phyloP scores from a whole-genome alignment of 1,140 invertebrate species.

The Drosophila ambigua region DNA sequence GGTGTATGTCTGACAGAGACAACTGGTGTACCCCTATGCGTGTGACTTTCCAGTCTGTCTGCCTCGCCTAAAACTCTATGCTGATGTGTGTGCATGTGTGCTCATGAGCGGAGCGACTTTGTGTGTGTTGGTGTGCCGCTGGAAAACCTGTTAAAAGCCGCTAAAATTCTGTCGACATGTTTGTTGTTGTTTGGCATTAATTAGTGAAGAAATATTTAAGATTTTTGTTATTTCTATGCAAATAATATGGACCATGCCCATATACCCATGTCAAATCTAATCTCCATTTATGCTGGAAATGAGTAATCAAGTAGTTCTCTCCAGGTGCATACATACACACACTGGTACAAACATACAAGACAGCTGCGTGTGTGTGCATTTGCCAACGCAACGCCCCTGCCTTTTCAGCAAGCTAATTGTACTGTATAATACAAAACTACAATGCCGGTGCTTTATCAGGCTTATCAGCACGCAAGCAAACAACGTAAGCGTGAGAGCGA shows the following conservation, averaged over 20 bases:
- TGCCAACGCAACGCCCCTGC: slow-evolving; percentile 38
- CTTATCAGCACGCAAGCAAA: slow-evolving; percentile 63
- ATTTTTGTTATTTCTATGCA: slow-evolving; percentile 69
- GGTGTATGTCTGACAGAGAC: slow-evolving; percentile 65
- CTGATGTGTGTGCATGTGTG: slow-evolving; percentile 25
- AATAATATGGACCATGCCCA: slow-evolving; percentile 75
- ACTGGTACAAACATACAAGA: not conserved
- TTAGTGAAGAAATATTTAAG: slow-evolving; percentile 78
- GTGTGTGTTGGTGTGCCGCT: slow-evolving; percentile 54
- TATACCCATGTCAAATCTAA: slow-evolving; percentile 36
- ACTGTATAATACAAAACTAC: slow-evolving; percentile 51
- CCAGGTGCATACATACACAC: slow-evolving; percentile 4
- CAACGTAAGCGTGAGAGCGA: slow-evolving; percentile 24
- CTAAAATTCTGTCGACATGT: slow-evolving; percentile 72
- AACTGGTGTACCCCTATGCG: slow-evolving; percentile 42
- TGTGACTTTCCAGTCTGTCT: slow-evolving; percentile 63
- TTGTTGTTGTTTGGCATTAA: slow-evolving; percentile 77
- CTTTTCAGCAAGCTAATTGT: slow-evolving; percentile 46
- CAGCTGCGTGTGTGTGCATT: slow-evolving; percentile 26
- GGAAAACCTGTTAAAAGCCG: slow-evolving; percentile 80
- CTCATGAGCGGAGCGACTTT: slow-evolving; percentile 17
- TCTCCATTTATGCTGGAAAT: slow-evolving; percentile 32
- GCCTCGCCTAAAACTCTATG: slow-evolving; percentile 70
- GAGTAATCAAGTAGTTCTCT: slow-evolving; percentile 40
- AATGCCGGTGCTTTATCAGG: slow-evolving; percentile 72